Percentiles rank a stretch among this genome's conserved stretches.
Evolutionary conservation across 2,113 vertebrate species (phyloP).

Genomic region (Ptyas mucosa): DNA sequence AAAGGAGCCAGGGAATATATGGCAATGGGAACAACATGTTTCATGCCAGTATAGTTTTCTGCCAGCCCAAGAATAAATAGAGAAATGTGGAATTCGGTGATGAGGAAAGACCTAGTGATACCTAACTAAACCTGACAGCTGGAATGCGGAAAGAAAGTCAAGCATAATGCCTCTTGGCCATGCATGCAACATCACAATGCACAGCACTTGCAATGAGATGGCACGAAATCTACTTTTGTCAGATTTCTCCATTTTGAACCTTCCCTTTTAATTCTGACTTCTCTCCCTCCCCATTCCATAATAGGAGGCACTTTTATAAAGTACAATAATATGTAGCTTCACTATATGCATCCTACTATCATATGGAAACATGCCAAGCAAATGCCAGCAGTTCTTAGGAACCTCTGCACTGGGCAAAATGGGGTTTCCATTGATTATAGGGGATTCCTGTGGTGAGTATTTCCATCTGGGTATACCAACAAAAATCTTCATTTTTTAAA

Average conservation of each 20-base stretch:
- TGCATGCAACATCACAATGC: not conserved
- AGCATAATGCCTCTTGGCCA: not conserved
- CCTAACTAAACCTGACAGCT: not conserved
- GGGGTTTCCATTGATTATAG: not conserved
- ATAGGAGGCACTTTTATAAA: not conserved
- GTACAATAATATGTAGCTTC: not conserved
- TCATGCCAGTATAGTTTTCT: not conserved
- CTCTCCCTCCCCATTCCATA: not conserved
- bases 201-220: not conserved
- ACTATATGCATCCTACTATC: not conserved
- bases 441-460: not conserved
- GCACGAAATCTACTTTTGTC: not conserved
- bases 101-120: not conserved
- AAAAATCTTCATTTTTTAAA: not conserved
- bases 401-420: not conserved
- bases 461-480: not conserved
- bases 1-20: not conserved
- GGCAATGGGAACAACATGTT: not conserved
- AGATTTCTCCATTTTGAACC: not conserved
- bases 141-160: not conserved
- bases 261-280: not conserved
- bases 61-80: not conserved
- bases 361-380: not conserved
- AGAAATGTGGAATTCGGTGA: not conserved
- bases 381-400: not conserved